Evolutionary conservation across 2,797 vertebrate genomes (phyloP).

Genomic region (Nannoperca obscura): DNA sequence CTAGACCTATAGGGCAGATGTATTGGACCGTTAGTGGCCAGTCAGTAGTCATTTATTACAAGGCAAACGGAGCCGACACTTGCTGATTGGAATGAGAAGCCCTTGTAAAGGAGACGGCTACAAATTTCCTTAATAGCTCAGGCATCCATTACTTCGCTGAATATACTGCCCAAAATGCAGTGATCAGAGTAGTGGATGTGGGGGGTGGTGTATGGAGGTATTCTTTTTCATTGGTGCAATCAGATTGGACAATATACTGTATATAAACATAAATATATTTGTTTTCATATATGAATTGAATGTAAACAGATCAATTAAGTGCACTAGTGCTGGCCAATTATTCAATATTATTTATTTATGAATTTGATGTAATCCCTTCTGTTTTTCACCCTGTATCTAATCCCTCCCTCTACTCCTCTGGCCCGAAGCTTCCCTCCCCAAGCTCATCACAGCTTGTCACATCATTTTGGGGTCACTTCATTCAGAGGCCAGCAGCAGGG

Average conservation of each 20-base stretch:
- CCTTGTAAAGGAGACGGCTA: conserved; percentile 67
- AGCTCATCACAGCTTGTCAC: conserved; percentile 81
- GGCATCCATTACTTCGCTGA: conserved; percentile 67
- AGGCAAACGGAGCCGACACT: conserved; percentile 66
- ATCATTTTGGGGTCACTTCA: conserved; percentile 82
- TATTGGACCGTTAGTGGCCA: conserved; percentile 66
- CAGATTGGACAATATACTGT: neutral
- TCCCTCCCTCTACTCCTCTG: conserved; percentile 40
- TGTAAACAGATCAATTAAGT: neutral
- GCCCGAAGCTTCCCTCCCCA: conserved; percentile 58
- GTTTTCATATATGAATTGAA: neutral
- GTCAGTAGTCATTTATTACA: conserved; percentile 78
- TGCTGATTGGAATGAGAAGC: conserved; percentile 71
- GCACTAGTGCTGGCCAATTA: neutral
- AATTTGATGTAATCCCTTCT: conserved; percentile 36
- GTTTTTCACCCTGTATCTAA: conserved; percentile 43
- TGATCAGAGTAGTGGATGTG: conserved; percentile 44
- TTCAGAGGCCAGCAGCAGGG: conserved; percentile 74
- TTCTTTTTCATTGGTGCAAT: neutral
- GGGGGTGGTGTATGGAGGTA: conserved; percentile 1
- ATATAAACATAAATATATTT: neutral
- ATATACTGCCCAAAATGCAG: conserved; percentile 66
- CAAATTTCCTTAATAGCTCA: conserved; percentile 72
- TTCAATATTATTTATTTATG: neutral
- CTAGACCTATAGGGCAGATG: conserved; percentile 62